These are phyloP conservation scores for Seriola dumerili DNA, from an alignment of 2,113 vertebrate species.

Conservation along the genomic window DNA sequence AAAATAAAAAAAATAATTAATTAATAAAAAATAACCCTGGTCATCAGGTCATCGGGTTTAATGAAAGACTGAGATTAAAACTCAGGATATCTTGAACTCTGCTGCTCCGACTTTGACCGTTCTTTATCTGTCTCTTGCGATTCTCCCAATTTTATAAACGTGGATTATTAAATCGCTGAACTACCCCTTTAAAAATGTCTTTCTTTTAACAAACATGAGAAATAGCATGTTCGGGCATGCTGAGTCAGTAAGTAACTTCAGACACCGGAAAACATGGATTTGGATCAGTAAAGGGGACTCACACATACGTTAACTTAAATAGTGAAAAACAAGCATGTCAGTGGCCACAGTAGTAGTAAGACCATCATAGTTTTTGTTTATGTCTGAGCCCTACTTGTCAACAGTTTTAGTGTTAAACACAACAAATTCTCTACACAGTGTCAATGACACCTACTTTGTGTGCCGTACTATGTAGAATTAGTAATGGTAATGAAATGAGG, in stretches of 20 bases:
- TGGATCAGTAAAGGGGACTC: not conserved
- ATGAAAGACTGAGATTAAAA: not conserved
- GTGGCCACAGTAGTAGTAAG: not conserved
- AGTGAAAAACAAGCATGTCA: not conserved
- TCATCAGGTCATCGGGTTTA: not conserved
- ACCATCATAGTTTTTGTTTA: not conserved
- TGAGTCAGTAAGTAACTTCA: conserved; percentile 19
- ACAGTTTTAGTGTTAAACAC: not conserved
- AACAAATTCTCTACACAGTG: not conserved
- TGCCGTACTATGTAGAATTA: conserved; percentile 11
- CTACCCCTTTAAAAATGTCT: not conserved
- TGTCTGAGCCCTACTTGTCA: not conserved
- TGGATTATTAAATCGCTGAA: not conserved
- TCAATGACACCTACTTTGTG: conserved; percentile 2
- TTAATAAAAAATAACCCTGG: not conserved
- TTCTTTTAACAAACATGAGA: not conserved
- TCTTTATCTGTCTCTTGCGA: not conserved
- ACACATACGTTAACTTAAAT: not conserved
- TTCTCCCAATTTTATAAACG: not conserved
- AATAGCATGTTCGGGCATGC: not conserved
- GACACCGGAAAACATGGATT: conserved; percentile 4
- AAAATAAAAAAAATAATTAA: too few species aligned
- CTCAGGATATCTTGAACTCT: not conserved
- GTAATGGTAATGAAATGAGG: conserved; percentile 16
- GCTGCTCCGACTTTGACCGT: not conserved